Percentiles rank a stretch among this genome's conserved stretches.
Evolutionary conservation across 2,797 vertebrate genomes (phyloP).

Genomic region (Brotula barbata): DNA sequence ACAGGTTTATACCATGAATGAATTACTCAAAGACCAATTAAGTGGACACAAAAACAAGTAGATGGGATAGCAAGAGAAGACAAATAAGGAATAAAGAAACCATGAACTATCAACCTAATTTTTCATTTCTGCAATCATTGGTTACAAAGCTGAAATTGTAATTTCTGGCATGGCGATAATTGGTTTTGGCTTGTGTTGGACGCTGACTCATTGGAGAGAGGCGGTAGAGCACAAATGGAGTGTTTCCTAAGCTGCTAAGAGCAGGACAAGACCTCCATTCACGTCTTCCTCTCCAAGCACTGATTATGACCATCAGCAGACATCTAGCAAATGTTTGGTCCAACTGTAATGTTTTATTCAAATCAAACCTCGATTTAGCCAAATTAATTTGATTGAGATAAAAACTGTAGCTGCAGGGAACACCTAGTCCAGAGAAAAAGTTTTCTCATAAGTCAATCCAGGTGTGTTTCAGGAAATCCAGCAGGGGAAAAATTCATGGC

Average conservation of each 20-base stretch:
- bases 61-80: conserved; percentile 27
- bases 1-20: conserved; percentile 38
- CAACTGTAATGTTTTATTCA: conserved; percentile 45
- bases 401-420: conserved; percentile 44
- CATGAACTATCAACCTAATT: conserved; percentile 63
- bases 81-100: conserved; percentile 42
- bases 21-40: conserved; percentile 41
- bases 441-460: conserved; percentile 45
- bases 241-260: conserved; percentile 75
- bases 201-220: conserved; percentile 85
- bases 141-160: conserved; percentile 81
- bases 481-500: conserved; percentile 27
- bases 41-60: conserved; percentile 29
- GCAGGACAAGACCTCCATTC: conserved; percentile 75
- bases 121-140: conserved; percentile 74
- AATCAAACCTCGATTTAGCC: conserved; percentile 37
- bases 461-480: conserved; percentile 41
- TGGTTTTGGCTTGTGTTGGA: conserved; percentile 82
- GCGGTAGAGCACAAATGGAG: conserved; percentile 83
- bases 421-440: conserved; percentile 29
- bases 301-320: conserved; percentile 65
- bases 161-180: conserved; percentile 85
- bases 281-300: conserved; percentile 63
- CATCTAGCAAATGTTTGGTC: conserved; percentile 39
- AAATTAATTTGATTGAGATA: conserved; percentile 41